Base-by-base conservation (phyloP, 2,888 invertebrate species). In the Nesidiocoris tenuis region DNA sequence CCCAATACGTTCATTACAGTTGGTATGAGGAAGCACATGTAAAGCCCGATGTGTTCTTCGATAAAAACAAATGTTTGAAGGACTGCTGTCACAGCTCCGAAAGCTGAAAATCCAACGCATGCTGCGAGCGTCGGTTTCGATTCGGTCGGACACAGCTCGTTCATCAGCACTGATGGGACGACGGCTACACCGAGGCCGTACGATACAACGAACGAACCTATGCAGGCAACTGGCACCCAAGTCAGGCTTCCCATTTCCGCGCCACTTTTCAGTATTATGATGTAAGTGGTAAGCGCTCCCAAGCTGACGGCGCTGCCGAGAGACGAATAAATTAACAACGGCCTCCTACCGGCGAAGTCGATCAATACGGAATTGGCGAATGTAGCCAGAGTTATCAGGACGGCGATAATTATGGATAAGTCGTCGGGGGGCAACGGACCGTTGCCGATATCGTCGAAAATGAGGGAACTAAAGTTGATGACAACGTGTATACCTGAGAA, bases 381-480 rank as follows among this genome's bases (percentile, higher is more conserved):
- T 5, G 67, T 21, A 56, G 67, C 19, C 2, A 56, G 17, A 1
- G 57, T n/a, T 3, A 24, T 55, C 17, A 56, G 7, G 1, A 68
- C 2, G 5, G 67, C 55, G 0, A 57, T 56, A 9, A 68, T 56
- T 5, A 68, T 68, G 23, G 67, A 1, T 12, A 57, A 68, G 18
- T 68, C 67, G n/a, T 56, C 16, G 12, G 67, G 5, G 12, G 67
- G 5, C 22, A 16, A 5, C 12, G 57, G 19, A 1, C 56, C 56
- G 57, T 57, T 68, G n/a, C 67, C 67, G 12, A 57, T 18, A 56
- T 68, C 67, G 19, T 55, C 1, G n/a, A 68, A 68, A 19, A 68
- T 68, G 12, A 56, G 21, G 1, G 24, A 23, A 21, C 56, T 57
- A n/a, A n/a, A 56, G n/a, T 56, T 55, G 1, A 68, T 56, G 0